These are phyloP conservation scores for Laticauda laticaudata DNA, from an alignment of 2,113 vertebrate genomes.

Conservation along the genomic window DNA sequence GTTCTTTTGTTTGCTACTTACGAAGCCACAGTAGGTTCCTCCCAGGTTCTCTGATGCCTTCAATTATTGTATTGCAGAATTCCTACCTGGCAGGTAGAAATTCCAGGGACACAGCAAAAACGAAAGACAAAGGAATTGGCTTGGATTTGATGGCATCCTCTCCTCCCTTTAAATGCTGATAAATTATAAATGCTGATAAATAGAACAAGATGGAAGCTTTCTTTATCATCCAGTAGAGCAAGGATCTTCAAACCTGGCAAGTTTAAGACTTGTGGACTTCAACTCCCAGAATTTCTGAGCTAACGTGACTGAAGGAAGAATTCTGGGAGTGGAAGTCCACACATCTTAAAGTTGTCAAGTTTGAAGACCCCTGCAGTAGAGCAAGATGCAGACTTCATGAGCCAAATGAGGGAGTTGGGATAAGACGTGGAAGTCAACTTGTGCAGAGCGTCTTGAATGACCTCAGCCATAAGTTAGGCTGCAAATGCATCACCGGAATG, in stretches of 20 bases:
- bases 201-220: conserved; percentile 27
- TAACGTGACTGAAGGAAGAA: too few species aligned
- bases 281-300: too few species aligned
- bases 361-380: too few species aligned
- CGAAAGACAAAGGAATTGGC: background rate
- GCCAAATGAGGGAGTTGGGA: conserved; percentile 45
- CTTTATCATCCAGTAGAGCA: background rate
- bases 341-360: too few species aligned
- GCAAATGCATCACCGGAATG: conserved; percentile 64
- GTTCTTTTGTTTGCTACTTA: background rate
- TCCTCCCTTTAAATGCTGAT: background rate
- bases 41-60: background rate
- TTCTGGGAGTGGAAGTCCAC: too few species aligned
- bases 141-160: background rate
- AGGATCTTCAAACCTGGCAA: too few species aligned
- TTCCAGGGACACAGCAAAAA: background rate
- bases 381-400: conserved; percentile 25
- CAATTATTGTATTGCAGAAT: background rate
- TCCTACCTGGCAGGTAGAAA: background rate
- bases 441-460: conserved; percentile 56
- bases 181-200: background rate
- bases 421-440: conserved; percentile 30
- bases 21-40: too few species aligned
- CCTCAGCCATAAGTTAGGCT: conserved; percentile 48
- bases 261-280: too few species aligned